phyloP scores from a whole-genome alignment of 2,888 invertebrate genomes.

The Chirona hameri region DNA sequence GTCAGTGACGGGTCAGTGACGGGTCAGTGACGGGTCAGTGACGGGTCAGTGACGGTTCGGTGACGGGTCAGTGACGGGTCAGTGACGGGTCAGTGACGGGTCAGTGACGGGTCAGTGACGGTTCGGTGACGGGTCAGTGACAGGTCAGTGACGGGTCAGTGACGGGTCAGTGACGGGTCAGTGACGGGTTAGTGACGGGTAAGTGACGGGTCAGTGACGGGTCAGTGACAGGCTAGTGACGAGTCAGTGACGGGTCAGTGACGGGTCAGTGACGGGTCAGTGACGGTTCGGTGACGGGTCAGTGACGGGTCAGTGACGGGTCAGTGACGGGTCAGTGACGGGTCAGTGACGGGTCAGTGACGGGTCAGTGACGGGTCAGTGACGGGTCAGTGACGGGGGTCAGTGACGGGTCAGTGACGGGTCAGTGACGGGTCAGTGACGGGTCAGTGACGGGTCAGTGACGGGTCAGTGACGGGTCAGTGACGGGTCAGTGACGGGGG shows the following conservation, averaged over 20 bases:
- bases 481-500: not conserved
- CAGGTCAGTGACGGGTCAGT: not conserved
- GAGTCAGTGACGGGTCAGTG: no score
- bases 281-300: no score
- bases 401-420: no score
- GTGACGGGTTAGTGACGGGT: conserved; percentile 44
- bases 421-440: no score
- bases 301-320: not conserved
- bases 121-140: no score
- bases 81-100: no score
- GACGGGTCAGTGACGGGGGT: no score
- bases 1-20: not conserved
- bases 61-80: no score
- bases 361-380: not conserved
- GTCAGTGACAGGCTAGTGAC: no score
- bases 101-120: no score
- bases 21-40: not conserved
- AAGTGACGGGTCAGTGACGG: conserved; percentile 39
- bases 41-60: not conserved
- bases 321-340: not conserved
- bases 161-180: not conserved
- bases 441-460: no score
- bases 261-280: no score
- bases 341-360: not conserved
- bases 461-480: not conserved